A percentile compares a stretch with the other conserved stretches of the same genome.
Evolutionary conservation across 2,888 invertebrate genomes (phyloP).

Genomic region (Torymus texanus): DNA sequence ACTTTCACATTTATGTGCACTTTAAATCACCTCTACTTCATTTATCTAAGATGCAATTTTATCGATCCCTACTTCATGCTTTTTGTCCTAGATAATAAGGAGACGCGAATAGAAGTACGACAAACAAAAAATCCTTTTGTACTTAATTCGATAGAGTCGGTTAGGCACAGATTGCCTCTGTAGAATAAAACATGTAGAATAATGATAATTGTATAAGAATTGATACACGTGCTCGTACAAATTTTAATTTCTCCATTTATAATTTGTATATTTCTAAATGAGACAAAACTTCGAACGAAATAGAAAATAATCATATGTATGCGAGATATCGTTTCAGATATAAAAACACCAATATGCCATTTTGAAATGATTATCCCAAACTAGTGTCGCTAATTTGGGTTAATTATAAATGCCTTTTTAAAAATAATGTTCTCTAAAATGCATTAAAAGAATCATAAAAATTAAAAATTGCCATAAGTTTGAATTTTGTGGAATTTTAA

Average conservation of each 20-base stretch:
- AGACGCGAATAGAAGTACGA: constrained; percentile 53
- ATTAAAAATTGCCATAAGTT: too few relatives aligned
- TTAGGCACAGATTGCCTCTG: constrained; percentile 52
- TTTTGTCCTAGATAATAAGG: constrained; percentile 66
- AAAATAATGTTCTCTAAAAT: constrained; percentile 3
- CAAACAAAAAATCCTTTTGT: constrained; percentile 70
- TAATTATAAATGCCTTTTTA: constrained; percentile 11
- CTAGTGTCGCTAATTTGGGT: background rate
- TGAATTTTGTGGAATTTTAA: too few relatives aligned
- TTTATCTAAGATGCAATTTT: constrained; percentile 62
- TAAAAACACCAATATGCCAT: constrained; percentile 23
- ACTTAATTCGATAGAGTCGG: constrained; percentile 71
- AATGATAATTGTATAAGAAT: constrained; percentile 55
- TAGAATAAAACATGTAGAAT: constrained; percentile 54
- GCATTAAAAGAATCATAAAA: too few relatives aligned
- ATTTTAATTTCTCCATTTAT: constrained; percentile 59
- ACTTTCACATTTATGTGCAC: constrained; percentile 20
- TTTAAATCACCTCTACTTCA: constrained; percentile 40
- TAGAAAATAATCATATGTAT: constrained; percentile 39
- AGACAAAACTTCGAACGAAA: constrained; percentile 25
- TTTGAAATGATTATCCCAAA: constrained; percentile 28
- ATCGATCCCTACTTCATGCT: constrained; percentile 63
- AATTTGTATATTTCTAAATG: constrained; percentile 53
- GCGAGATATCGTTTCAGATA: constrained; percentile 15
- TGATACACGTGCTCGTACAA: constrained; percentile 53